Conservation (phyloP, 35 echinoderm and acorn worm species). For the Strongylocentrotus purpuratus region DNA sequence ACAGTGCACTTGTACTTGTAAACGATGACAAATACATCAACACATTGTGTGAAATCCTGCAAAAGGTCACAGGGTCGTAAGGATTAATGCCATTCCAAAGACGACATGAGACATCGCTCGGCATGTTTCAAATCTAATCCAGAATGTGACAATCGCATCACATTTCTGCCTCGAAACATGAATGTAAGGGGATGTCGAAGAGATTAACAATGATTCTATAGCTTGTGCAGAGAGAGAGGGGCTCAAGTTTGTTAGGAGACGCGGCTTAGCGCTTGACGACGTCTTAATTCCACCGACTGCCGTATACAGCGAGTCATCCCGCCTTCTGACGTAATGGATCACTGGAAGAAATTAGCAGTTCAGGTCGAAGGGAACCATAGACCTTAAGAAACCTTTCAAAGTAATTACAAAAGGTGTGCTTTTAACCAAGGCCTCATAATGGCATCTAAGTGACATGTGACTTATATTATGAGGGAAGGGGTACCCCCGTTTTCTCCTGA, state of each 20-base stretch:
- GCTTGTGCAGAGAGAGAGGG: background rate
- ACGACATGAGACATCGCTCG: background rate
- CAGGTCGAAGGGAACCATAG: background rate
- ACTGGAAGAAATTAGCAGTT: background rate
- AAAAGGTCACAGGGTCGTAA: background rate
- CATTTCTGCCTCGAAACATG: background rate
- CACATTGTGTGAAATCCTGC: background rate
- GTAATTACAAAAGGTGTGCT: background rate
- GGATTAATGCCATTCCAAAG: background rate
- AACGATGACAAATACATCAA: background rate
- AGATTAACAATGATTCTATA: background rate
- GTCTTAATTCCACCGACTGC: background rate
- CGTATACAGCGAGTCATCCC: background rate
- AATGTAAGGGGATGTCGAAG: background rate
- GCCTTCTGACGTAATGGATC: background rate
- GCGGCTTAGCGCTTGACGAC: background rate
- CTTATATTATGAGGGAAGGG: background rate
- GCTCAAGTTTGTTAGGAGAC: background rate
- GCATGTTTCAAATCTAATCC: background rate
- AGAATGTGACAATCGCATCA: background rate
- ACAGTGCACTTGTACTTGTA: background rate
- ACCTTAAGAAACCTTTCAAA: background rate
- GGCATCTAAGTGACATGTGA: background rate
- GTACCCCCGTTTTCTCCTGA: background rate
- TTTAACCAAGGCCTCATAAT: background rate